A percentile compares a stretch with the other conserved stretches of the same genome.
Evolutionary conservation across 2,113 vertebrate species (phyloP).

Genomic region (Falco punctatus): DNA sequence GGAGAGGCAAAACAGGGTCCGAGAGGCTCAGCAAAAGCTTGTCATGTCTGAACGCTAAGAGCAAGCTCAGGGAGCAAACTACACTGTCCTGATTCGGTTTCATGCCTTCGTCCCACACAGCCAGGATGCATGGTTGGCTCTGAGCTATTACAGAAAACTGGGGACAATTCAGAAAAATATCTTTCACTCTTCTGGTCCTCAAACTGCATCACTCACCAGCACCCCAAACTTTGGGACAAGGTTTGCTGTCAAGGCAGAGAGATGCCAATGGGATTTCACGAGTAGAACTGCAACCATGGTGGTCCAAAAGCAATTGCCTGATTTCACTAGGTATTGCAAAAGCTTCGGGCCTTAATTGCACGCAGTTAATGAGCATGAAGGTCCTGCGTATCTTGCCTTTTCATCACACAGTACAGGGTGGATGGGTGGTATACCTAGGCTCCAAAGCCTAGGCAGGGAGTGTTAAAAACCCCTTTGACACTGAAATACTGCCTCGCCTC

Average conservation of each 20-base stretch:
- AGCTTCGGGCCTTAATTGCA: constrained; percentile 3
- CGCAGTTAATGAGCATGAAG: neutral
- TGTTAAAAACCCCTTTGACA: neutral
- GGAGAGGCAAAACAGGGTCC: neutral
- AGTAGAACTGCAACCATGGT: neutral
- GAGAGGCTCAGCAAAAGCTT: neutral
- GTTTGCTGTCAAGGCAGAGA: neutral
- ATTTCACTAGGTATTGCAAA: neutral
- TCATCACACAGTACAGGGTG: neutral
- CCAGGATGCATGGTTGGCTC: neutral
- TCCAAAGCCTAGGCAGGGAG: neutral
- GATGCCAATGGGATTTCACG: neutral
- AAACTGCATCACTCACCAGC: rapidly evolving
- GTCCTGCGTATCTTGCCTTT: neutral
- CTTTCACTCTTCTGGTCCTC: neutral
- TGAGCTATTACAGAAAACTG: neutral
- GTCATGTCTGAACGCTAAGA: neutral
- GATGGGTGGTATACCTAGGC: neutral
- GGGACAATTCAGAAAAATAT: neutral
- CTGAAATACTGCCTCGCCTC: neutral
- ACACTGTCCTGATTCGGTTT: neutral
- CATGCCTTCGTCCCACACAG: rapidly evolving
- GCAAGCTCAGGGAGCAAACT: neutral
- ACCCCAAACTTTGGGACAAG: neutral
- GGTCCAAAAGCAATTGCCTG: neutral